Evolutionary conservation across 2,888 invertebrate genomes (phyloP).

Genomic region (Mactromeris polynyma): DNA sequence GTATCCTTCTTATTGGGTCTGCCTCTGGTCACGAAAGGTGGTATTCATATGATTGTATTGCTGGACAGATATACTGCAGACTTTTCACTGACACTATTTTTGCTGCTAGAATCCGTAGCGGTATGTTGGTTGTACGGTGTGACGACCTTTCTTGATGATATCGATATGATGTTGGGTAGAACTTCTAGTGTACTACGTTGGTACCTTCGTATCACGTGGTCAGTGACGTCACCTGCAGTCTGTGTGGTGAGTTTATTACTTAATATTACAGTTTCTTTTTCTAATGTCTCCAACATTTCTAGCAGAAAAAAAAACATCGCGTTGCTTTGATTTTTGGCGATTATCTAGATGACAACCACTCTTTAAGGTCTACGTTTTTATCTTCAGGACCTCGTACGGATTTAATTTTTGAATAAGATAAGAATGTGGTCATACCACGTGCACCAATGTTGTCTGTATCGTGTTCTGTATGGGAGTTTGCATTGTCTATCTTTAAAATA

Average conservation of each 20-base stretch:
- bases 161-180: slow-evolving; percentile 55
- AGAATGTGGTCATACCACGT: too few relatives aligned
- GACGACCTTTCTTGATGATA: slow-evolving; percentile 36
- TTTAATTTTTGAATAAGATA: too few relatives aligned
- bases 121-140: slow-evolving; percentile 93
- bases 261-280: too few relatives aligned
- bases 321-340: too few relatives aligned
- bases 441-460: too few relatives aligned
- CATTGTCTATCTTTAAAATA: too few relatives aligned
- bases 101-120: slow-evolving; percentile 90
- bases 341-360: too few relatives aligned
- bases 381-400: too few relatives aligned
- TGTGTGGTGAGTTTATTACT: slow-evolving; percentile 41
- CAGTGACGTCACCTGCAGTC: slow-evolving; percentile 33
- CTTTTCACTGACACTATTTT: slow-evolving; percentile 89
- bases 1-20: slow-evolving; percentile 48
- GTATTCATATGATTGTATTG: slow-evolving; percentile 75
- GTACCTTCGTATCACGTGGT: slow-evolving; percentile 50
- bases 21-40: slow-evolving; percentile 70
- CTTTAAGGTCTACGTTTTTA: too few relatives aligned
- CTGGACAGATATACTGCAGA: slow-evolving; percentile 80
- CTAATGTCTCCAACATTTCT: too few relatives aligned
- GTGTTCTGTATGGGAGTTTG: too few relatives aligned
- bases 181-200: slow-evolving; percentile 23
- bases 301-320: too few relatives aligned